Evolutionary conservation across 2,888 invertebrate species (phyloP).

Genomic region (Aricia artaxerxes): DNA sequence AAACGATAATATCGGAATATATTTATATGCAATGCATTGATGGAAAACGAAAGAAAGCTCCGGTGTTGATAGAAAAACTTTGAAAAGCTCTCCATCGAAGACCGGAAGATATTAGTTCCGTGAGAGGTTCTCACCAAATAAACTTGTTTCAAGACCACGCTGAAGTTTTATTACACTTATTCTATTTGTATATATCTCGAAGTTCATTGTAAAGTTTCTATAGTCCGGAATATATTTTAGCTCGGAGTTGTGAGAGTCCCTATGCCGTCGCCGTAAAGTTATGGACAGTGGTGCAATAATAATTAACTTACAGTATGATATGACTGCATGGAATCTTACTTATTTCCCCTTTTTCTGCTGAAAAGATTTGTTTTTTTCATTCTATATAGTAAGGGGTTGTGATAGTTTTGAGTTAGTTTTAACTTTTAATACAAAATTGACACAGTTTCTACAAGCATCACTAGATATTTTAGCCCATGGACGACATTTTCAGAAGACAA

Average conservation of each 20-base stretch:
- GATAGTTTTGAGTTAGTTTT: no score
- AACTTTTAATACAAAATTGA: no score
- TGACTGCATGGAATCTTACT: no score
- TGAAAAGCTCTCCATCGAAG: slow-evolving; percentile 38
- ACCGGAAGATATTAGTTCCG: slow-evolving; percentile 45
- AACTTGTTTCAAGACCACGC: slow-evolving; percentile 46
- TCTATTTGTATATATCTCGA: slow-evolving; percentile 18
- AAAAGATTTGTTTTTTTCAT: no score
- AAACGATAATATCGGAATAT: background rate
- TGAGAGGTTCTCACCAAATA: slow-evolving; percentile 45
- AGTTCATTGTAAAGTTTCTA: slow-evolving; percentile 4
- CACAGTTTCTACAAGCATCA: no score
- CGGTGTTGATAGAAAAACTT: slow-evolving; percentile 42
- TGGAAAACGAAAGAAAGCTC: slow-evolving; percentile 12
- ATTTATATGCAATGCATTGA: background rate
- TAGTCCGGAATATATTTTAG: background rate
- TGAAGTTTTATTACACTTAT: slow-evolving; percentile 45
- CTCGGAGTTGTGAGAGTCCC: background rate
- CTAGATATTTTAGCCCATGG: no score
- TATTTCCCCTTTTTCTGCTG: no score
- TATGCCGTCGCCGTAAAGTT: background rate
- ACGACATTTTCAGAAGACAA: no score
- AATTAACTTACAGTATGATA: no score
- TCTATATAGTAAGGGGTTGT: no score
- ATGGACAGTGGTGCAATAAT: no score